phyloP scores from a whole-genome alignment of 2,797 vertebrate genomes.

The Sebastes jordani region DNA sequence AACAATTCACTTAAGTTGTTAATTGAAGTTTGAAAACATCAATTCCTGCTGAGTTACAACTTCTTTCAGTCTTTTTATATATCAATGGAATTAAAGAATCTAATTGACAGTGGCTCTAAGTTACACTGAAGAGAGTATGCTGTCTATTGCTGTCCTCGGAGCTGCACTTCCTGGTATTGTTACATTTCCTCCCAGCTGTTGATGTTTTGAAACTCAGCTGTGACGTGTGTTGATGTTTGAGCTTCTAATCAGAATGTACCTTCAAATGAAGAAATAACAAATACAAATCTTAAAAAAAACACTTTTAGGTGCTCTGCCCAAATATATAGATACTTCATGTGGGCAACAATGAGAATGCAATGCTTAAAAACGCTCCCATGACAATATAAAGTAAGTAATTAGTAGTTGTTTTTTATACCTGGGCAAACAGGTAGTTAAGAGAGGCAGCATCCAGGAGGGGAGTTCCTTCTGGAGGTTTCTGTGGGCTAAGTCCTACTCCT shows the following conservation, averaged over 20 bases:
- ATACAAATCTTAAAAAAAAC: not conserved
- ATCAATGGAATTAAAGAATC: not conserved
- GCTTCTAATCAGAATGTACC: not conserved
- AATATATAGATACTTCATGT: not conserved
- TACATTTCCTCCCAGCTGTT: conserved; percentile 29
- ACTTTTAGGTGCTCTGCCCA: not conserved
- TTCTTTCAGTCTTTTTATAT: not conserved
- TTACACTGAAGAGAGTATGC: not conserved
- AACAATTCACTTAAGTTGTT: not conserved
- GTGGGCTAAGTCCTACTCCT: conserved; percentile 76
- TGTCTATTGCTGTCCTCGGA: not conserved
- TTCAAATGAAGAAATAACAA: not conserved
- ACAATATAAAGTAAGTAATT: not conserved
- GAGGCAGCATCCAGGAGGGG: conserved; percentile 91
- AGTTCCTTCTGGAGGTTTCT: conserved; percentile 86
- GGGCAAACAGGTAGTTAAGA: conserved; percentile 93
- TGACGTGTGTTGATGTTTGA: not conserved
- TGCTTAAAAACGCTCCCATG: not conserved
- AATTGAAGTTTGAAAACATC: not conserved
- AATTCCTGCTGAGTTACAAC: not conserved
- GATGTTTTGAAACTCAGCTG: conserved; percentile 26
- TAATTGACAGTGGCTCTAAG: not conserved
- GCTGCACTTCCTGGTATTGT: conserved; percentile 24
- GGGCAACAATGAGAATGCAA: not conserved
- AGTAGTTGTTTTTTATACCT: conserved; percentile 78